Percentiles rank a stretch among this genome's conserved stretches.
Evolutionary conservation across 2,113 vertebrate species (phyloP).

Genomic region (Vimba vimba): DNA sequence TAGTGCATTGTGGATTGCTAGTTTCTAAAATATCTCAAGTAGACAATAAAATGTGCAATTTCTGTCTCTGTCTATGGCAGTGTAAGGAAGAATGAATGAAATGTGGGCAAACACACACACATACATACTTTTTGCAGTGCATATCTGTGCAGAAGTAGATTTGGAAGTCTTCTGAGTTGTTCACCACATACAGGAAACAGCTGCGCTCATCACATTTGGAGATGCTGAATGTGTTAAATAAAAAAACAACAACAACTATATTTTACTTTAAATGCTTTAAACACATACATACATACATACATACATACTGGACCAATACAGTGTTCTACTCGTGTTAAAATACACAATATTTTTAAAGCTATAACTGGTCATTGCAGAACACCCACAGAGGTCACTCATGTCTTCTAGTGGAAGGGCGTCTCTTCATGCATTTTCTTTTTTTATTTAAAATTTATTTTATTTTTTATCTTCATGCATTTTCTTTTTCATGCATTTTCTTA

Average conservation of each 20-base stretch:
- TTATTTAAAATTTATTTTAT: too few species aligned
- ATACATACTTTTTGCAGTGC: conserved; percentile 90
- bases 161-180: conserved; percentile 98
- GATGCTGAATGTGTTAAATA: conserved; percentile 79
- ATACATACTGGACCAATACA: not conserved
- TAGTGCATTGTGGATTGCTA: not conserved
- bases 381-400: too few species aligned
- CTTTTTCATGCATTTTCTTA: not conserved
- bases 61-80: conserved; percentile 20
- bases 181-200: conserved; percentile 94
- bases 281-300: not conserved
- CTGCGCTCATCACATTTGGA: conserved; percentile 98
- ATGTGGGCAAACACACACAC: not conserved
- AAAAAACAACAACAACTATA: not conserved
- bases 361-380: not conserved
- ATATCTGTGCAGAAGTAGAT: conserved; percentile 98
- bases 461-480: too few species aligned
- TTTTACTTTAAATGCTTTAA: too few species aligned
- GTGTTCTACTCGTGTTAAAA: too few species aligned
- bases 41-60: not conserved
- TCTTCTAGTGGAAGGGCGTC: not conserved
- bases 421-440: not conserved
- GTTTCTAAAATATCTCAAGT: not conserved
- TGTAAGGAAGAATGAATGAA: conserved; percentile 14
- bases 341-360: too few species aligned